Conservation (phyloP, 2,888 invertebrate genomes). For the Phytoseiulus persimilis region DNA sequence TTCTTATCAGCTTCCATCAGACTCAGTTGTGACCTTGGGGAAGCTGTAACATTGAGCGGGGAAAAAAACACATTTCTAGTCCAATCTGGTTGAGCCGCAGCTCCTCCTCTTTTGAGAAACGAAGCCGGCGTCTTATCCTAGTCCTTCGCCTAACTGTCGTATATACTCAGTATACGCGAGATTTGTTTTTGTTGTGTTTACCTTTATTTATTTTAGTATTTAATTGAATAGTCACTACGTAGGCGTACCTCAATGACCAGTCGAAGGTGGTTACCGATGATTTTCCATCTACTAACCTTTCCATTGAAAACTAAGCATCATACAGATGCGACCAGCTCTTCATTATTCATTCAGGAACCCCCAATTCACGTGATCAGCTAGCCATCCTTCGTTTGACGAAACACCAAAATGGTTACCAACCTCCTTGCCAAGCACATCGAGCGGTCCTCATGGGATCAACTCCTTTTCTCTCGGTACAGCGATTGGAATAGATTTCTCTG, state of each 20-base stretch:
- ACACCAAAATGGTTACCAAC: no score
- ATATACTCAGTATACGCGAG: conserved; percentile 5
- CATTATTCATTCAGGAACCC: not conserved
- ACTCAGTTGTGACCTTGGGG: not conserved
- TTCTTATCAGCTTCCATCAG: not conserved
- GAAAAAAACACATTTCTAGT: not conserved
- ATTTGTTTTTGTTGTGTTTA: not conserved
- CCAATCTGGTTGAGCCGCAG: not conserved
- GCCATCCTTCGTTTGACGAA: no score
- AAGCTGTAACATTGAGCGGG: not conserved
- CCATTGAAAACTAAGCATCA: not conserved
- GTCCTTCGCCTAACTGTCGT: not conserved
- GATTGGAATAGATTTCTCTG: no score
- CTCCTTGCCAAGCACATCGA: no score
- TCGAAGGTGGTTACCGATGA: not conserved
- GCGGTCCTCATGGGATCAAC: no score
- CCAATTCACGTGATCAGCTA: no score
- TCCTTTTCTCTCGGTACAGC: no score
- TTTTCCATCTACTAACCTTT: not conserved
- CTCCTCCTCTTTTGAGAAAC: not conserved
- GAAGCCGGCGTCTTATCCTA: not conserved
- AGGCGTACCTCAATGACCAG: not conserved
- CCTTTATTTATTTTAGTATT: not conserved
- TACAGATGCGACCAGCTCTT: not conserved
- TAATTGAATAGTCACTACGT: not conserved